phyloP scores from a whole-genome alignment of 1,140 invertebrate genomes.

The Pemphigus obesinymphae region DNA sequence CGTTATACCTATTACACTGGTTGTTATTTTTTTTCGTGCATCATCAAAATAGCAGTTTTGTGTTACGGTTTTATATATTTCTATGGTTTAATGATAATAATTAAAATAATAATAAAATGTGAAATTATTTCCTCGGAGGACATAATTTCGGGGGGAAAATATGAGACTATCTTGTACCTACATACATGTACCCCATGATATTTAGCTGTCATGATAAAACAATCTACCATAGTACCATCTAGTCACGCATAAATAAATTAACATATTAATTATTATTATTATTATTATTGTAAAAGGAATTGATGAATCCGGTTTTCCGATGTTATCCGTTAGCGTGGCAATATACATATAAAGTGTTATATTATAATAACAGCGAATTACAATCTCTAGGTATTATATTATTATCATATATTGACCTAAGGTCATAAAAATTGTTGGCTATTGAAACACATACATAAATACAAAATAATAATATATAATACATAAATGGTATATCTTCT shows the following conservation, averaged over 20 bases:
- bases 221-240: slow-evolving; percentile 8
- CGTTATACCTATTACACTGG: not conserved
- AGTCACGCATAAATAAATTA: slow-evolving; percentile 33
- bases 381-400: slow-evolving; percentile 29
- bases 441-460: not conserved
- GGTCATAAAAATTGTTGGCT: slow-evolving; percentile 21
- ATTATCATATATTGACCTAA: slow-evolving; percentile 17
- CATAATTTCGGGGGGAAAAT: not conserved
- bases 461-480: not conserved
- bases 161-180: not conserved
- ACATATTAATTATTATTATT: slow-evolving; percentile 18
- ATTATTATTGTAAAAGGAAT: not conserved
- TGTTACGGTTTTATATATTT: not conserved
- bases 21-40: not conserved
- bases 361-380: slow-evolving; percentile 31
- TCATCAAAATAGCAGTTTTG: not conserved
- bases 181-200: not conserved
- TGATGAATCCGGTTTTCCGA: slow-evolving; percentile 21
- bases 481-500: not conserved
- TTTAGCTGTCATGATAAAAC: not conserved
- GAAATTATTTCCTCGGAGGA: not conserved
- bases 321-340: slow-evolving; percentile 4
- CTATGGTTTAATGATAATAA: not conserved
- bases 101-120: not conserved
- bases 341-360: not conserved